phyloP scores from a whole-genome alignment of 1,140 invertebrate species.

The Myzus persicae region DNA sequence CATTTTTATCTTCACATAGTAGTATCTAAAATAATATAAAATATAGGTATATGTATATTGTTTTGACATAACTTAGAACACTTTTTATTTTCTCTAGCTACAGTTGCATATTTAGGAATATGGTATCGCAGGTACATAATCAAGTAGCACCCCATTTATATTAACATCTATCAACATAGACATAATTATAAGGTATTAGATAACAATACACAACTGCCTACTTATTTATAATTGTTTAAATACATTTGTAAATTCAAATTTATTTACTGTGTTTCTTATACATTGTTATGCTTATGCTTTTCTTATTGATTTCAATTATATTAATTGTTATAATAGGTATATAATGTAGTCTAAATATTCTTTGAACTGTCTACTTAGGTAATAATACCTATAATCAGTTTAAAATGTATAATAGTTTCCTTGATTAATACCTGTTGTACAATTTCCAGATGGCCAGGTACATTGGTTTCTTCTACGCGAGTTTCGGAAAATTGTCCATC shows the following conservation, averaged over 20 bases:
- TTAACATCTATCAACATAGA: no score
- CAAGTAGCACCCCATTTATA: no score
- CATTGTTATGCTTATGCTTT: no score
- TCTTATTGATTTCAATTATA: background rate
- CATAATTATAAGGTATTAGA: no score
- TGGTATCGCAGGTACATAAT: no score
- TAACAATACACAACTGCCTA: no score
- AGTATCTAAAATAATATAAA: conserved; percentile 12
- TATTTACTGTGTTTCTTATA: background rate
- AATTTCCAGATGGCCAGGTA: conserved; percentile 21
- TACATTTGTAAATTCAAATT: background rate
- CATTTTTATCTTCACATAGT: conserved; percentile 47
- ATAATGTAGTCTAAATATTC: background rate
- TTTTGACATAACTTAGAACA: background rate
- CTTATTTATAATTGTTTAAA: background rate
- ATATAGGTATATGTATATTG: background rate
- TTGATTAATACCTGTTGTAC: conserved; percentile 43
- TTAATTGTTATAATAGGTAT: no score
- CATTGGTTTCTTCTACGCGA: conserved; percentile 11
- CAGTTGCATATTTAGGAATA: no score
- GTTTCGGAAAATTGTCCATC: conserved; percentile 50
- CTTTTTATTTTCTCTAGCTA: background rate
- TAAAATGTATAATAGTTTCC: background rate
- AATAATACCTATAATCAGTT: background rate
- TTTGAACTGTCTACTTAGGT: background rate